A percentile compares a stretch with the other conserved stretches of the same genome.
Conservation (phyloP, 2,113 vertebrate species). For the Guaruba guarouba region DNA sequence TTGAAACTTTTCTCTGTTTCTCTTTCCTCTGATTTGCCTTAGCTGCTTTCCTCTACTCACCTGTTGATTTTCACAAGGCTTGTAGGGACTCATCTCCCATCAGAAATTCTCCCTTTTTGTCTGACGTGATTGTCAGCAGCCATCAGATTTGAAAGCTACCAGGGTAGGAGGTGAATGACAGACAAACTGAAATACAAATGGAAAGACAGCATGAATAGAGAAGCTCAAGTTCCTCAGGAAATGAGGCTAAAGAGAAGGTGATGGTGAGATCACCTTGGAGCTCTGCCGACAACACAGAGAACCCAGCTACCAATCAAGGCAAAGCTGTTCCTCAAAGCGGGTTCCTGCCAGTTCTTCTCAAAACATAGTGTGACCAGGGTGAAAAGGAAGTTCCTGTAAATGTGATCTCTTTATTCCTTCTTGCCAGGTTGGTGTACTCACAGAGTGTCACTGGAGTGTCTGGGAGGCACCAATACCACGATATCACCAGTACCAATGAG, state of each 20-base stretch:
- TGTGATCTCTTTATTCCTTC: background rate
- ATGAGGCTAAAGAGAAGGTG: background rate
- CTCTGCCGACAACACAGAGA: background rate
- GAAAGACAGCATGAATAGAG: background rate
- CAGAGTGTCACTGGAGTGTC: background rate
- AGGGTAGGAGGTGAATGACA: background rate
- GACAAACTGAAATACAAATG: background rate
- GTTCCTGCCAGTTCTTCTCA: background rate
- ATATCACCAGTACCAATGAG: fast-evolving
- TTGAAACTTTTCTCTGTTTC: background rate
- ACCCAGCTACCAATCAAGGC: background rate
- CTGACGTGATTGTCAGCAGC: background rate
- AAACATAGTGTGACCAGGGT: background rate
- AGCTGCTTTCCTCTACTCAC: background rate
- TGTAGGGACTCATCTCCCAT: background rate
- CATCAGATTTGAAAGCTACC: background rate
- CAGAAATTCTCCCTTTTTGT: background rate
- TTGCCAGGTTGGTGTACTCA: background rate
- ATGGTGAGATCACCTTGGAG: background rate
- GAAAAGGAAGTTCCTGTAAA: background rate
- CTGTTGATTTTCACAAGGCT: background rate
- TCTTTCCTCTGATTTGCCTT: background rate
- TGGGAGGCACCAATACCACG: fast-evolving
- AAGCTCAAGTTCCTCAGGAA: slow-evolving; percentile 10
- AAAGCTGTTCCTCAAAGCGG: background rate